Conservation (phyloP, 2,113 vertebrate genomes). For the Salvelinus fontinalis region DNA sequence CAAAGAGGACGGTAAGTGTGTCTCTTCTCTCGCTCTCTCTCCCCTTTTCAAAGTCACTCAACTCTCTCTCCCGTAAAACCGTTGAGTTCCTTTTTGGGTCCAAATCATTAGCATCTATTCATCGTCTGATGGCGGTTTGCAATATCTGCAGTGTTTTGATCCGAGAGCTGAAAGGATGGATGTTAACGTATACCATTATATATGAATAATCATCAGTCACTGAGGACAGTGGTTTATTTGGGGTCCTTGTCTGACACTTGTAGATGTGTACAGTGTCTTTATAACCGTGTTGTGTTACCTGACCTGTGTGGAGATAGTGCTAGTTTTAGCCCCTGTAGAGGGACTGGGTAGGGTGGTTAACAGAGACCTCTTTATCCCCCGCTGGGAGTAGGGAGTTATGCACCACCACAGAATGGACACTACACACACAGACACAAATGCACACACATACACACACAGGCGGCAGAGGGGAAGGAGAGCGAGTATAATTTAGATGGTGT, state of each 20-base stretch:
- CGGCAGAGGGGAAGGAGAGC: too few species aligned
- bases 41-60: neutral
- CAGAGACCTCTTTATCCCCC: slow-evolving; percentile 8
- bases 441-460: neutral
- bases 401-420: neutral
- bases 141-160: too few species aligned
- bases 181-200: neutral
- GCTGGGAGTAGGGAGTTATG: neutral
- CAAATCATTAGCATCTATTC: neutral
- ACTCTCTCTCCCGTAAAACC: neutral
- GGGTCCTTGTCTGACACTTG: neutral
- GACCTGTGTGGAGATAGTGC: neutral
- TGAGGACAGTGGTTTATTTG: neutral
- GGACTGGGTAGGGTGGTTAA: neutral
- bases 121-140: neutral
- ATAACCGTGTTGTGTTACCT: neutral
- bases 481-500: too few species aligned
- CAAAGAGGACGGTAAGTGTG: slow-evolving; percentile 87
- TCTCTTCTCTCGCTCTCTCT: slow-evolving; percentile 38
- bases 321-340: neutral
- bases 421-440: neutral
- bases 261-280: neutral
- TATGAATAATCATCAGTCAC: neutral
- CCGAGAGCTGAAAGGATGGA: too few species aligned
- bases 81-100: neutral